phyloP scores from a whole-genome alignment of 2,113 vertebrate species.

The Australoheros scitulus region DNA sequence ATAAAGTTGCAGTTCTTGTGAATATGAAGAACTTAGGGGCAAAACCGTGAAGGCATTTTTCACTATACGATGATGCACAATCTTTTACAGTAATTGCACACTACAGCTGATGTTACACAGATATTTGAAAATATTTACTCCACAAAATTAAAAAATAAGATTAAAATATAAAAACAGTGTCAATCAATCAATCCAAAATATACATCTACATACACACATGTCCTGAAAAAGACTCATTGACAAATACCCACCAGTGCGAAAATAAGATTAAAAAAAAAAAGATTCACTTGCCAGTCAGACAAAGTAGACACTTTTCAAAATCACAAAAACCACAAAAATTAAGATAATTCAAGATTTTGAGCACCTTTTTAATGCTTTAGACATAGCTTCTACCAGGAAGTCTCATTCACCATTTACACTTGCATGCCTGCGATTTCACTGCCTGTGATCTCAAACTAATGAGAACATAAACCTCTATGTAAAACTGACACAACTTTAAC shows the following conservation, averaged over 20 bases:
- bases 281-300: conserved; percentile 4
- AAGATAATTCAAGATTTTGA: no score
- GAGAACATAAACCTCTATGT: no score
- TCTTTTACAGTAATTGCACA: neutral
- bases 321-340: neutral
- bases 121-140: neutral
- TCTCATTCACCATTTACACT: neutral
- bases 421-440: no score
- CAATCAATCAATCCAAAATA: neutral
- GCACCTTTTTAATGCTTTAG: no score
- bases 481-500: no score
- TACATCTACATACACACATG: neutral
- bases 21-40: neutral
- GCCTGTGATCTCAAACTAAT: no score
- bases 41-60: neutral
- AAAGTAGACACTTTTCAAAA: neutral
- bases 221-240: neutral
- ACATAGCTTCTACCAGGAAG: no score
- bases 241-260: neutral
- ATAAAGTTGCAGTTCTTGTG: conserved; percentile 29
- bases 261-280: neutral
- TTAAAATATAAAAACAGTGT: neutral
- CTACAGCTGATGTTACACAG: neutral
- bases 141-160: neutral
- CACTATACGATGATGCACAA: neutral